These are phyloP conservation scores for Hoplodrina blanda DNA, from an alignment of 2,888 invertebrate species.

Conservation along the genomic window DNA sequence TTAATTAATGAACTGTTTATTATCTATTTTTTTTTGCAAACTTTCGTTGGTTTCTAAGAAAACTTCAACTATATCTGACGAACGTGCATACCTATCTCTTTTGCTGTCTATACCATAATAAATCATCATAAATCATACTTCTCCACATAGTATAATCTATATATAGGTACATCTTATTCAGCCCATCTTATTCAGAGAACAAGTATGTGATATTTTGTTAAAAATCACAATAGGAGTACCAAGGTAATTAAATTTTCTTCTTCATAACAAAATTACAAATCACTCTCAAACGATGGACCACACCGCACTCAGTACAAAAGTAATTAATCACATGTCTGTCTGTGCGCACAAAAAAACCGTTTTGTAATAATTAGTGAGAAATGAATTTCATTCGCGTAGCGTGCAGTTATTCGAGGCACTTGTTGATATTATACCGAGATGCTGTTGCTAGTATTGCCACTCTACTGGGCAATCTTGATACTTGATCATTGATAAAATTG, in stretches of 20 bases:
- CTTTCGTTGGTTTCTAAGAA: too few relatives aligned
- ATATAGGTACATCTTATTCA: too few relatives aligned
- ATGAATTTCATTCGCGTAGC: conserved; percentile 58
- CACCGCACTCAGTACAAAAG: background rate
- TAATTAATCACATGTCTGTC: conserved; percentile 39
- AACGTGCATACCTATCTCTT: too few relatives aligned
- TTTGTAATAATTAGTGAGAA: conserved; percentile 64
- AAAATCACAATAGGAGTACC: too few relatives aligned
- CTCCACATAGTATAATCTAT: too few relatives aligned
- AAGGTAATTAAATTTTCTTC: background rate
- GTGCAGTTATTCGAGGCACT: conserved; percentile 54
- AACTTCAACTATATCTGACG: too few relatives aligned
- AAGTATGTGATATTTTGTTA: too few relatives aligned
- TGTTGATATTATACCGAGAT: conserved; percentile 49
- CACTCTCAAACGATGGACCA: background rate
- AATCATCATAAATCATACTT: too few relatives aligned
- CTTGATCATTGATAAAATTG: conserved; percentile 55
- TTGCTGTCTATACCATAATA: too few relatives aligned
- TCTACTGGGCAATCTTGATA: conserved; percentile 53
- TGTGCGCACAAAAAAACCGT: conserved; percentile 54
- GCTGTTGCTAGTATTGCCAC: conserved; percentile 33
- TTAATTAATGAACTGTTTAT: too few relatives aligned
- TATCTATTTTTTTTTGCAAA: too few relatives aligned
- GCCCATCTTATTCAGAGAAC: too few relatives aligned
- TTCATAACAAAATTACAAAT: background rate